Percentiles rank a stretch among this genome's conserved stretches.
These are phyloP conservation scores for Elephas maximus DNA, from an alignment of 2,113 vertebrate genomes.

Conservation along the genomic window DNA sequence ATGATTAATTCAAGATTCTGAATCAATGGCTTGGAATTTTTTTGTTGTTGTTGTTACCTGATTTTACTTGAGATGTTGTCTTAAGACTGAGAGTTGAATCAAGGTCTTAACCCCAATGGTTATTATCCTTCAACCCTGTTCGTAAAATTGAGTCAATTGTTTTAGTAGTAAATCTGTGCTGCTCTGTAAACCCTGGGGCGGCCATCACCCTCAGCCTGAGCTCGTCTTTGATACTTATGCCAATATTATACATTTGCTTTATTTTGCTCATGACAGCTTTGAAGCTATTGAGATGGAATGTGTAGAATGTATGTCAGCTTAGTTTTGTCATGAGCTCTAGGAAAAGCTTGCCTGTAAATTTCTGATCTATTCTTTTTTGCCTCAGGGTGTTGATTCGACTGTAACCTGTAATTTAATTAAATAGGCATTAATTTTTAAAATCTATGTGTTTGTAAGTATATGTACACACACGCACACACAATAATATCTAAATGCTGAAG, in stretches of 20 bases:
- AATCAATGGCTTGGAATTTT: background rate
- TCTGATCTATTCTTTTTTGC: constrained; percentile 31
- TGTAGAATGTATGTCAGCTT: constrained; percentile 23
- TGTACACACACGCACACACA: background rate
- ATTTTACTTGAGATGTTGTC: background rate
- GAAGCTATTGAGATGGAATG: constrained; percentile 56
- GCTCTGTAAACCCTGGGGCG: background rate
- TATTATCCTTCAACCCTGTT: background rate
- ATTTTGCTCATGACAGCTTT: constrained; percentile 29
- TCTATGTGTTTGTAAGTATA: background rate
- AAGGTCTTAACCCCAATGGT: background rate
- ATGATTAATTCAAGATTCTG: constrained; percentile 3
- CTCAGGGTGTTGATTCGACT: constrained; percentile 34
- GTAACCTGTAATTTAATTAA: constrained; percentile 65
- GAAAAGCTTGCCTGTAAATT: constrained; percentile 23
- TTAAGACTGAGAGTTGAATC: background rate
- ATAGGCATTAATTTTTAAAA: constrained; percentile 39
- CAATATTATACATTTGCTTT: constrained; percentile 30
- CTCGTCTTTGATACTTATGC: background rate
- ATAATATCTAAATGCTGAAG: constrained; percentile 18
- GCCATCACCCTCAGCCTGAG: background rate
- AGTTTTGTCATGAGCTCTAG: constrained; percentile 38
- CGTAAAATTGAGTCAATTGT: constrained; percentile 7
- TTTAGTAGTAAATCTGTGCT: background rate
- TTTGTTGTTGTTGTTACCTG: background rate